phyloP scores from a whole-genome alignment of 2,113 vertebrate genomes.

The Larimichthys polyactis region DNA sequence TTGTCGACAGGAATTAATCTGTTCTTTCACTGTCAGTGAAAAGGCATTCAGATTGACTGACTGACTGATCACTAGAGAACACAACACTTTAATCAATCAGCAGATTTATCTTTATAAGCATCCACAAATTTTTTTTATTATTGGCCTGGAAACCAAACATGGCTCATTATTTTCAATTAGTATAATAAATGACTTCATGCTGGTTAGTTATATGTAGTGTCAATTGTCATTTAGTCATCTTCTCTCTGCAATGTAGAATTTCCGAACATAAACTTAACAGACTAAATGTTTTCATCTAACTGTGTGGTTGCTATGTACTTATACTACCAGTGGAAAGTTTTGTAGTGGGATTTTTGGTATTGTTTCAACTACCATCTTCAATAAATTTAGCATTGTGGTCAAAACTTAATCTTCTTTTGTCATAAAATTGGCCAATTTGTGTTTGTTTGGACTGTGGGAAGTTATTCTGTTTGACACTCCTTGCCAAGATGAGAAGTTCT shows the following conservation, averaged over 20 bases:
- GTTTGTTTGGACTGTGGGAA: slow-evolving; percentile 34
- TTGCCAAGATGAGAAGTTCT: background rate
- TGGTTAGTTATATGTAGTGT: background rate
- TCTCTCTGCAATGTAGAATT: background rate
- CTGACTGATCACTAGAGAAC: background rate
- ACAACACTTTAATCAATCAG: background rate
- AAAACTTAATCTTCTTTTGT: slow-evolving; percentile 11
- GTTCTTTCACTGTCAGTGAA: slow-evolving; percentile 9
- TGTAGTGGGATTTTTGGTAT: background rate
- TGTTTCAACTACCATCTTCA: slow-evolving; percentile 14
- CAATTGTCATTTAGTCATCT: background rate
- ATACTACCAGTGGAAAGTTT: slow-evolving; percentile 10
- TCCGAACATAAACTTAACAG: background rate
- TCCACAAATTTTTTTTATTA: background rate
- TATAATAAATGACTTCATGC: background rate
- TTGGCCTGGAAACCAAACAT: background rate
- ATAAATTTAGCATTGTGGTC: slow-evolving; percentile 21
- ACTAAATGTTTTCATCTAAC: slow-evolving; percentile 15
- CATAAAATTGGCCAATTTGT: slow-evolving; percentile 9
- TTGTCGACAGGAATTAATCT: background rate
- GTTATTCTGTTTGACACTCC: background rate
- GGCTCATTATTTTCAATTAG: background rate
- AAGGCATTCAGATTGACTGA: slow-evolving; percentile 14
- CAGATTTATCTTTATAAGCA: background rate
- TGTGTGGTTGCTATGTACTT: slow-evolving; percentile 19